These are phyloP conservation scores for Seison nebaliae DNA, from an alignment of 1,140 invertebrate species.

Conservation along the genomic window DNA sequence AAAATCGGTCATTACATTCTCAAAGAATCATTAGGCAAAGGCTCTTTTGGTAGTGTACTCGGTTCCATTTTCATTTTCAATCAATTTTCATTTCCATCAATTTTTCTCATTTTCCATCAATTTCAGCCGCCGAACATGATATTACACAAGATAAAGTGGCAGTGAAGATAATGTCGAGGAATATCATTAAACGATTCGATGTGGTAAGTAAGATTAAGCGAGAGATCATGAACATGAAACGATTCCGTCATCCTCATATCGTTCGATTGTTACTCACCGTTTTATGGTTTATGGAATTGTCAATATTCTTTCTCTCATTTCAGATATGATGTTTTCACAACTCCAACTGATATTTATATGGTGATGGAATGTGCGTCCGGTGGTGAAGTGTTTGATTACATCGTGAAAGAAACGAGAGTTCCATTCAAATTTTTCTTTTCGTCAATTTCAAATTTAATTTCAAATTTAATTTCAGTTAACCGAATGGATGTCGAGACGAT, in stretches of 20 bases:
- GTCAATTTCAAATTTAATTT: conserved; percentile 2
- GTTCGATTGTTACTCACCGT: too few species aligned
- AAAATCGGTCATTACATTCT: conserved; percentile 34
- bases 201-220: conserved; percentile 90
- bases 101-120: too few species aligned
- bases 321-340: conserved; percentile 53
- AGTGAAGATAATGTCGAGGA: conserved; percentile 86
- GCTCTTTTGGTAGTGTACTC: conserved; percentile 35
- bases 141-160: conserved; percentile 91
- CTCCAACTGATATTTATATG: conserved; percentile 97
- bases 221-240: conserved; percentile 93
- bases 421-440: too few species aligned
- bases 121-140: conserved; percentile 43
- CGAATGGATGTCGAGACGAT: conserved; percentile 24
- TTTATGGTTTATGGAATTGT: too few species aligned
- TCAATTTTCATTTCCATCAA: too few species aligned
- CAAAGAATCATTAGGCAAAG: conserved; percentile 32
- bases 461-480: conserved; percentile 36
- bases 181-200: conserved; percentile 94
- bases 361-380: conserved; percentile 99
- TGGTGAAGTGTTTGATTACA: conserved; percentile 95
- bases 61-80: too few species aligned
- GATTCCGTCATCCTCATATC: conserved; percentile 95
- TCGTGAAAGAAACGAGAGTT: conserved; percentile 59
- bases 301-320: conserved; percentile 1